Percentiles rank a stretch among this genome's conserved stretches.
Evolutionary conservation across 2,113 vertebrate species (phyloP).

Genomic region (Felis chaus): DNA sequence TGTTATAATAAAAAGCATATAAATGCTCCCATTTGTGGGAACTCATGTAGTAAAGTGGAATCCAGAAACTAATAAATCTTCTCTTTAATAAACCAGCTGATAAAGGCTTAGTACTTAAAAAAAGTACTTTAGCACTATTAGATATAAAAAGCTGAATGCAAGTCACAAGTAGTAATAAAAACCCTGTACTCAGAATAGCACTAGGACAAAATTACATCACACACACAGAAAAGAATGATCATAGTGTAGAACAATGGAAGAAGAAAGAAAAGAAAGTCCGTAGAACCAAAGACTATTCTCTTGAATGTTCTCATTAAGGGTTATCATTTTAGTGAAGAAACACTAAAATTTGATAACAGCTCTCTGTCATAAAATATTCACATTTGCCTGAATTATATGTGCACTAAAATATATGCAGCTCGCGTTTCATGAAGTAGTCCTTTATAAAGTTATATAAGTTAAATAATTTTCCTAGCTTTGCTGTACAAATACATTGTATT

Average conservation of each 20-base stretch:
- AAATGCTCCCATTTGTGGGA: not conserved
- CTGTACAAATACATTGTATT: not conserved
- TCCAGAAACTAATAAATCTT: not conserved
- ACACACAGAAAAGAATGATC: not conserved
- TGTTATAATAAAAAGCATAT: not conserved
- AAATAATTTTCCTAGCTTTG: not conserved
- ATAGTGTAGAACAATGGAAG: not conserved
- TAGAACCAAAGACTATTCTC: not conserved
- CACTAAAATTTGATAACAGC: slow-evolving; percentile 3
- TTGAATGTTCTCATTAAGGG: not conserved
- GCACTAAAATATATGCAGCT: not conserved
- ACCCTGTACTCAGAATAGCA: not conserved
- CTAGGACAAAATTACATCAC: not conserved
- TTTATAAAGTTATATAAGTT: not conserved
- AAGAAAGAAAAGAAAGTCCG: not conserved
- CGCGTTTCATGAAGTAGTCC: not conserved
- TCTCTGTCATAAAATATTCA: slow-evolving; percentile 29
- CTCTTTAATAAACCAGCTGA: not conserved
- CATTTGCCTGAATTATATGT: slow-evolving; percentile 4
- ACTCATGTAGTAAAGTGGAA: not conserved
- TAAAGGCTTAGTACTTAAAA: not conserved
- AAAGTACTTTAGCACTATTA: not conserved
- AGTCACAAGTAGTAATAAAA: not conserved
- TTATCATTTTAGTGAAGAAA: slow-evolving; percentile 43
- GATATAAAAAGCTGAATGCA: not conserved